Percentiles rank a stretch among this genome's conserved stretches.
phyloP scores from a whole-genome alignment of 2,888 invertebrate species.

The Drosophila pegasa region DNA sequence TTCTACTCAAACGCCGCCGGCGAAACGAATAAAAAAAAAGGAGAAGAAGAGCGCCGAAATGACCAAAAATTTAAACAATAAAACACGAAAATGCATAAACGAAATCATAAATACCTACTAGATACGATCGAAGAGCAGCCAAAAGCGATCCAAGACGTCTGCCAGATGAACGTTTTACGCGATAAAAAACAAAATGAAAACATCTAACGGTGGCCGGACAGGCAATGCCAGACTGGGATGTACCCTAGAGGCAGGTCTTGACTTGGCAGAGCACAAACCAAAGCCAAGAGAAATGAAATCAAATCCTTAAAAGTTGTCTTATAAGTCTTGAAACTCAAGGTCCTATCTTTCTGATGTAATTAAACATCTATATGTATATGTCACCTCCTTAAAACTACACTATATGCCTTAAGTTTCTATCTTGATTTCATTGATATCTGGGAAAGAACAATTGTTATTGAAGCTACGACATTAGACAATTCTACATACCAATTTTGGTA shows the following conservation, averaged over 20 bases:
- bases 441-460: background rate
- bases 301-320: too few relatives aligned
- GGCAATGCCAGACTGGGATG: background rate
- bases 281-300: too few relatives aligned
- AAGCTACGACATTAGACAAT: background rate
- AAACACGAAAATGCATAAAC: slow-evolving; percentile 76
- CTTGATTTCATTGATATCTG: too few relatives aligned
- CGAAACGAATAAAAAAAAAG: slow-evolving; percentile 32
- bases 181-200: slow-evolving; percentile 28
- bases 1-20: slow-evolving; percentile 62
- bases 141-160: slow-evolving; percentile 22
- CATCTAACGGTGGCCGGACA: background rate
- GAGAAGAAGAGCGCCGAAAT: slow-evolving; percentile 25
- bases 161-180: slow-evolving; percentile 63
- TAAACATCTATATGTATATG: too few relatives aligned
- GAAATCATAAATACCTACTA: slow-evolving; percentile 78
- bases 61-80: slow-evolving; percentile 63
- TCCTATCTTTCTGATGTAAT: too few relatives aligned
- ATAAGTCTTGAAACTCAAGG: too few relatives aligned
- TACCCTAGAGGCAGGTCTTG: background rate
- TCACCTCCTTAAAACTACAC: too few relatives aligned
- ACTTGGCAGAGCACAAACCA: too few relatives aligned
- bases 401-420: too few relatives aligned
- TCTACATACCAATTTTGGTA: background rate
- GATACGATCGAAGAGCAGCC: slow-evolving; percentile 35